Evolutionary conservation across 2,888 invertebrate species (phyloP), one percentile per base, ranked within the genome.

Genomic region (Phengaris alcon): DNA sequence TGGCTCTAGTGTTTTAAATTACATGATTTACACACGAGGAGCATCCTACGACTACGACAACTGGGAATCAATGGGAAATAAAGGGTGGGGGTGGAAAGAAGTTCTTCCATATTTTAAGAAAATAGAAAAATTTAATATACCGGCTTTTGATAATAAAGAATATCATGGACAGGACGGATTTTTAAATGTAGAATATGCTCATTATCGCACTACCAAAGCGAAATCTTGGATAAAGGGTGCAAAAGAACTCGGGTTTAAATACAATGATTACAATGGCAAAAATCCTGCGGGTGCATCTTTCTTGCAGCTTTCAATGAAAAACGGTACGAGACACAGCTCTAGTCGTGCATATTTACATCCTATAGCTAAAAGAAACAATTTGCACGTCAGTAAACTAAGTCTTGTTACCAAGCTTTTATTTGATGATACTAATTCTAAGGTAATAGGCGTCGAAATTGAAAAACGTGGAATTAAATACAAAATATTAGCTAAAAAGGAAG

Each of bases 21-120:
- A 96, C 81, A 97, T 98, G 97, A 95, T 96, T 82, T 97, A 96
- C 82, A 96, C 96, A 0, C 90, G 97, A 78, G 97, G 96, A 12
- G 94, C 95, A 81, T 93, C 94, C 0, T 87, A 92, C 5, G 97
- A 98, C 83, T 98, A 96, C 84, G 96, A 97, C 82, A 88, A 93
- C 6, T 98, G 98, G 98, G 95, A 95, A 13, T 90, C 90, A 0
- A 84, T 95, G 82, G 97, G 96, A 0, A 96, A 96, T 84, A 86
- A 93, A 0, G 96, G 96, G 0, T 97, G 97, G 97, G 94, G 95
- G 73, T 97, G 95, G 93, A 88, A 95, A 48, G 94, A 96, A 35
- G 95, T 97, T 0, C 84, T 96, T 15, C 96, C 96, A 0, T 97
- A 97, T 84, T 97, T 97, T 85, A 96, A 95, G 83, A 97, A 97